Evolutionary conservation across 1,140 invertebrate species (phyloP), one percentile per base, ranked within the genome.

Genomic region (Tachypleus tridentatus): DNA sequence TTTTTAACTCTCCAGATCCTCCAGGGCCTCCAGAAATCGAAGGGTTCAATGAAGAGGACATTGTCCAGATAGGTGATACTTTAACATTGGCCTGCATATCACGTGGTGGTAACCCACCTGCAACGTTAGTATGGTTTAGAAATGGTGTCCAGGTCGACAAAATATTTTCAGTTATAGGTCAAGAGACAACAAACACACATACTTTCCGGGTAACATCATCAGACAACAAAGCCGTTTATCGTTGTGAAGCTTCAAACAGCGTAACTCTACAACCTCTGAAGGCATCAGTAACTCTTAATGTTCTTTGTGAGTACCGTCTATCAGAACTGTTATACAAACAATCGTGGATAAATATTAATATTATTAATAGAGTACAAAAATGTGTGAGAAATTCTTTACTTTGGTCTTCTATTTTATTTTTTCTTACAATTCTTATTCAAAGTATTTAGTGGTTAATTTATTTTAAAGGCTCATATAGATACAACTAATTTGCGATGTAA

Each of bases 61-160:
- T 97, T 5, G 66, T 72, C 8, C 83, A 87, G 47, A 83, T 51
- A 29, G 93, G 92, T 3, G 90, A 96, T 75, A 87, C 85, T 56
- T 82, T 97, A 10, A 91, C 90, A 67, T 81, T 98, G 64, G 84
- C 87, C 60, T 98, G 95, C 79, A 82, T 87, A 69, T 93, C 93
- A 29, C 61, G 88, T 48, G 93, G 93, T 51, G 95, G 95, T 7
- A 98, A 98, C 81, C 95, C 95, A 29, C 86, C 92, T 4, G 92
- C 94, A 3, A 87, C 93, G 74, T 84, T 97, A 4, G 86, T 92
- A 66, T 97, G 94, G 94, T 96, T 89, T 79, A 88, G 89, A 74
- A 93, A 95, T 74, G 85, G 86, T 6, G 85, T 64, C 4, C 57
- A 62, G 47, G 67, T 70, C 4, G 69, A 69, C 58, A 60, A 63